These are phyloP conservation scores for Actenoides lindsayi DNA, from an alignment of 2,113 vertebrate species.

Conservation along the genomic window DNA sequence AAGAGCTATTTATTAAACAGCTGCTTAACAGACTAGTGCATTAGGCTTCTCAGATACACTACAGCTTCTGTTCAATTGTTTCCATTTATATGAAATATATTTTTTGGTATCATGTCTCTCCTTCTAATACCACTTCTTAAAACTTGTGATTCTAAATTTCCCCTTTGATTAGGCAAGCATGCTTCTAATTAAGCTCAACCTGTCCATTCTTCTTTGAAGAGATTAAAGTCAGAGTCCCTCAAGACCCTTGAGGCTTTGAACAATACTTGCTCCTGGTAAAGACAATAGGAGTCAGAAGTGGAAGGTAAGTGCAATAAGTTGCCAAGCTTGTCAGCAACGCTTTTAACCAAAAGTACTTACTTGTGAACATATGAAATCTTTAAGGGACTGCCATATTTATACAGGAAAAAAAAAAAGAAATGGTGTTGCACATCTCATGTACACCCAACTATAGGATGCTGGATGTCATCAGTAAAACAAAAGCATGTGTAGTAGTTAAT, in stretches of 20 bases:
- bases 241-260: background rate
- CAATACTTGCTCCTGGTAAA: background rate
- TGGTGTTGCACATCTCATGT: background rate
- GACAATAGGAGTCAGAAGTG: background rate
- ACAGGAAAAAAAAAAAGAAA: background rate
- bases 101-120: background rate
- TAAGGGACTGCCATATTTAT: background rate
- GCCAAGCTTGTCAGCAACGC: background rate
- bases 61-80: background rate
- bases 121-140: background rate
- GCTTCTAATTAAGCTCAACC: conserved; percentile 22
- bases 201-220: conserved; percentile 4
- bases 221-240: background rate
- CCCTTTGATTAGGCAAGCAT: background rate
- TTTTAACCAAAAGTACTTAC: background rate
- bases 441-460: background rate
- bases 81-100: background rate
- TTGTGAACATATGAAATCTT: background rate
- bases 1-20: background rate
- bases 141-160: background rate
- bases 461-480: background rate
- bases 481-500: background rate
- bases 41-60: background rate
- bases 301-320: background rate
- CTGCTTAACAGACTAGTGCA: background rate